These are phyloP conservation scores for Seira musarum DNA, from an alignment of 2,888 invertebrate species.

Conservation along the genomic window DNA sequence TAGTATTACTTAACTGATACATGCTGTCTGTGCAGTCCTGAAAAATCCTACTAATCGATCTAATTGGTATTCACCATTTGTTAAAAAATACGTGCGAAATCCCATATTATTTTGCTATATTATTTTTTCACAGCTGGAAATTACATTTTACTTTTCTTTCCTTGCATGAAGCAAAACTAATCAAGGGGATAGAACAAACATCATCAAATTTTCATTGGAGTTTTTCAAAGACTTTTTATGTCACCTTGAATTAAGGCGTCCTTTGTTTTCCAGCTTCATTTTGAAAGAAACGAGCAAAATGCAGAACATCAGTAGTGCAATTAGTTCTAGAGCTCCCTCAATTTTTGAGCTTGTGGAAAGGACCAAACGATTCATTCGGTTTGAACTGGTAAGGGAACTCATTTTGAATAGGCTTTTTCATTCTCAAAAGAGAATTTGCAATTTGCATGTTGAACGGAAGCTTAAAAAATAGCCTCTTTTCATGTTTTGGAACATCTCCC, in stretches of 20 bases:
- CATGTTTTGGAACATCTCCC: not conserved
- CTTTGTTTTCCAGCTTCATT: not conserved
- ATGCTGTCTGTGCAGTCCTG: no score
- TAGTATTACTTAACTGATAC: no score
- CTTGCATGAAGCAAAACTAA: not conserved
- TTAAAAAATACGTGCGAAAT: not conserved
- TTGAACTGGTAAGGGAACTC: conserved; percentile 57
- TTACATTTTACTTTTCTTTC: not conserved
- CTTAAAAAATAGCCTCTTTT: not conserved
- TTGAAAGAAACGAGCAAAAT: not conserved
- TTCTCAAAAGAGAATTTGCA: not conserved
- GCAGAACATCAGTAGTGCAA: not conserved
- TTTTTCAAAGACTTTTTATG: not conserved
- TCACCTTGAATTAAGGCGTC: not conserved
- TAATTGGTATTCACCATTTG: not conserved
- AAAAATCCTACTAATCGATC: not conserved
- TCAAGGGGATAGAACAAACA: no score
- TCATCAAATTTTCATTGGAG: not conserved
- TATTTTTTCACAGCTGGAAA: not conserved
- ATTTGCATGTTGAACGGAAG: not conserved
- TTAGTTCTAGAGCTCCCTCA: conserved; percentile 19
- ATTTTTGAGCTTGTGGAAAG: conserved; percentile 55
- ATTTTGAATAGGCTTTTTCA: not conserved
- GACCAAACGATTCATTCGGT: conserved; percentile 53
- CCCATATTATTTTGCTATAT: not conserved